Evolutionary conservation across 2,888 invertebrate genomes (phyloP), one percentile per base, ranked within the genome.

Genomic region (Ellobium chinense): DNA sequence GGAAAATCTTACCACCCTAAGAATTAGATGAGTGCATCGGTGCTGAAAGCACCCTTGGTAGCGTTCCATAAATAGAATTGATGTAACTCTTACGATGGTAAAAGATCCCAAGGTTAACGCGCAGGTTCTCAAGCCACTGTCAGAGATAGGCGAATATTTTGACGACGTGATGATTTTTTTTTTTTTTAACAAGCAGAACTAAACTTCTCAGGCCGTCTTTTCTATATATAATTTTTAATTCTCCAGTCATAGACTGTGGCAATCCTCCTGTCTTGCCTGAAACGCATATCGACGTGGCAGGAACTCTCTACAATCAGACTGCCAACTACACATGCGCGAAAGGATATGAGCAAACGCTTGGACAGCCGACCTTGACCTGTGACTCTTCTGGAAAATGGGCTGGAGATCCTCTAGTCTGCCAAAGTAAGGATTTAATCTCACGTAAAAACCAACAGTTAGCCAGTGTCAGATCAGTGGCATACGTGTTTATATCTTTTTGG

Each of bases 351-450:
- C 14, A 37, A 1, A 18, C 1, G 1, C 5, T 9, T 7, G 78
- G 70, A 12, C n/a, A 70, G 7, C 14, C 14, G 18, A 72, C 54
- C 31, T 29, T 70, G 39, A 72, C 70, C 62, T 78, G 78, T 78
- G 72, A n/a, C 9, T 18, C 12, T 9, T 18, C 36, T 7, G 63
- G 63, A 29, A 37, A 3, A 0, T 78, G 78, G 78, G 31, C 18
- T 1, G 78, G 78, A 1, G 36, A 34, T 24, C 34, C n/a, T 7
- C 12, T 72, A 0, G 21, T 18, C 0, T 78, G 78, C n/a, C 18
- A 27, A 24, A 36, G 78, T 78, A 46, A 12, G 58, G n/a, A n/a
- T n/a, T n/a, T n/a, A 4, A 29, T 12, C 3, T 63, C 7, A 63
- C 63, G 9, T 4, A n/a, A 9, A 58, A n/a, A 18, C n/a, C 58